Evolutionary conservation across 2,113 vertebrate species (phyloP), one percentile per base, ranked within the genome.

Genomic region (Hyperoodon ampullatus): DNA sequence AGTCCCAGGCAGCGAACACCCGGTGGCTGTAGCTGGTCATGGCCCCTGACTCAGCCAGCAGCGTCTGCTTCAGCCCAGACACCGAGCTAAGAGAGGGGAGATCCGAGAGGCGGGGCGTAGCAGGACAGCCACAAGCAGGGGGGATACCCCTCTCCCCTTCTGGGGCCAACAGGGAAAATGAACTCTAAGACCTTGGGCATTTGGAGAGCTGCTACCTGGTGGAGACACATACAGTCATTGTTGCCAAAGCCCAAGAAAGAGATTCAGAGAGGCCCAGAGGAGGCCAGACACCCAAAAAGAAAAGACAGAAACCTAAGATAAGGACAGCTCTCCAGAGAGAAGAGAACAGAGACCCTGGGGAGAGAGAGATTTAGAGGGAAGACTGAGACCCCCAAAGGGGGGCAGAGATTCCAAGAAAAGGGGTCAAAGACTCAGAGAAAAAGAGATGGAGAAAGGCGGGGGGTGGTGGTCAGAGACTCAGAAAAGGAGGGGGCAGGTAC

Each of bases 1-100:
- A 99, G 97, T 99, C 98, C 99, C 99, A 99, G 70, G 99, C 98
- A 0, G 98, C 98, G 96, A 99, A 99, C 66, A 99, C 97, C 3
- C 98, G 98, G 96, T 97, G 97, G 96, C 99, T 99, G 98, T 99
- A 99, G 96, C 98, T 98, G 88, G 98, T 99, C 63, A 98, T 98
- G 9, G 98, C 28, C 19, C 98, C 97, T 4, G 98, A 98, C 88
- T 99, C 99, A 0, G 98, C 99, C 91, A 99, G 95, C 97, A 99
- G 96, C 6, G 98, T 98, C 97, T 99, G 98, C 83, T 99, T 99
- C 87, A 99, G 98, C 11, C 98, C 98, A 4, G 96, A 95, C 60
- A 99, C 99, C 63, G 99, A 99, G 83, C 99, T 99, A 94, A 35
- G 28, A 63, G 88, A 63, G 81, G n/a, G 28, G 84, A 58, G 71